Base-by-base conservation (phyloP, 2,113 vertebrate genomes). In the Lampris incognitus region DNA sequence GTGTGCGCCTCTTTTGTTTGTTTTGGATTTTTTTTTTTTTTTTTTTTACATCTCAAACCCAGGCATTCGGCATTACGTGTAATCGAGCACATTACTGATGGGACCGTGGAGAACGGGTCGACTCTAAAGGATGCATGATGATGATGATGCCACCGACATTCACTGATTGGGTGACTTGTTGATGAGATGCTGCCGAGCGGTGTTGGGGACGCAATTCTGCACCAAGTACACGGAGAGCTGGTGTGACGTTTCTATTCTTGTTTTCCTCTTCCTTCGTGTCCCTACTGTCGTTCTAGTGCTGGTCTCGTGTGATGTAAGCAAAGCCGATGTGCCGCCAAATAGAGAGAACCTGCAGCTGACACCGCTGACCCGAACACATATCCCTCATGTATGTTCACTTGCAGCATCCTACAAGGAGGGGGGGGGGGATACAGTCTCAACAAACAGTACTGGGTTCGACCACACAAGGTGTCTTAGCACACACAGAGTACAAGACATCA, bases 31-130 rank as follows among this genome's bases (percentile, higher is more conserved):
- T 54, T 44, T 46, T 48, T 64, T 69, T 54, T 44, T 46, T 48
- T 66, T 48, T 76, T 72, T 72, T 24, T 78, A 83, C 69, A 77
- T 59, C 51, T 83, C 78, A 68, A 63, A 78, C 44, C 46, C 3
- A 1, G 60, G 67, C 78, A 83, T 83, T 86, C 78, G 76, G 73
- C 70, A 79, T 56, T 61, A 74, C 76, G 56, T 85, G 48, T 64
- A 78, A 86, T 79, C 75, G 56, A 88, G 81, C 86, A 87, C 70
- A 76, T 70, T 58, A 71, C 84, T 69, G 61, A 74, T 74, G 64
- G 83, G 69, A 69, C 42, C 9, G 7, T 74, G 60, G 62, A 69
- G 58, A 40, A 38, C 58, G 81, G 49, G 2, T 74, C 73, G 75
- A 89, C 55, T 5, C 57, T 37, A 75, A 39, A 48, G 69, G 13